Conservation (phyloP, 1,140 invertebrate species). For the Colletes gigas region DNA sequence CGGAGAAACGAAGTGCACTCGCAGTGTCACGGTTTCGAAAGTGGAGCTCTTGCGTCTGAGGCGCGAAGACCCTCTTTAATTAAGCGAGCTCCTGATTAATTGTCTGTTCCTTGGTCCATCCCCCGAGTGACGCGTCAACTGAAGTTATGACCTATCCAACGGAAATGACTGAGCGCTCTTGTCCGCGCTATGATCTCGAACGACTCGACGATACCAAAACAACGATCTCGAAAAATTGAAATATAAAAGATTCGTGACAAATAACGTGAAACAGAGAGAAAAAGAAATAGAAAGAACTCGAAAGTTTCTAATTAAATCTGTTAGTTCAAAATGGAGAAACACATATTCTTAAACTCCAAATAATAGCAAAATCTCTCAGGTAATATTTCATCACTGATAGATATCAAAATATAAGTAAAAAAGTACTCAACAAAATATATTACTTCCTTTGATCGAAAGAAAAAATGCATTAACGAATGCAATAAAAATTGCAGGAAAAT, state of each 20-base stretch:
- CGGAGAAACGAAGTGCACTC: conserved; percentile 15
- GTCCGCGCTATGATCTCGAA: conserved; percentile 11
- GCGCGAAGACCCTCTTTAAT: conserved; percentile 55
- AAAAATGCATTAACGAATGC: too few species aligned
- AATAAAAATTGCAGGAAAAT: too few species aligned
- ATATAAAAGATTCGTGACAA: too few species aligned
- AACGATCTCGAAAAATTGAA: too few species aligned
- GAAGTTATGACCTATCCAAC: conserved; percentile 41
- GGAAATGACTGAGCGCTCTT: conserved; percentile 8
- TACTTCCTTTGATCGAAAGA: neutral
- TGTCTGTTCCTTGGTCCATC: conserved; percentile 51
- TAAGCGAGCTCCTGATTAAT: conserved; percentile 64
- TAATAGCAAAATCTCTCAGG: neutral
- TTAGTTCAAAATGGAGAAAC: too few species aligned
- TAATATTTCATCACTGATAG: neutral
- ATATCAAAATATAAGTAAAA: neutral
- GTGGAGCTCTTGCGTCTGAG: conserved; percentile 38
- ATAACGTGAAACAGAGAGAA: too few species aligned
- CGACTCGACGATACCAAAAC: neutral
- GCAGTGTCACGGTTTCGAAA: conserved; percentile 22
- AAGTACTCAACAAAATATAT: neutral
- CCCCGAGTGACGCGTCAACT: conserved; percentile 33
- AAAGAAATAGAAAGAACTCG: neutral
- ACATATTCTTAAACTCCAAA: neutral
- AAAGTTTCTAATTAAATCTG: too few species aligned